Evolutionary conservation across 2,888 invertebrate genomes (phyloP), one percentile per base, ranked within the genome.

Genomic region (Brachypterus glaber): DNA sequence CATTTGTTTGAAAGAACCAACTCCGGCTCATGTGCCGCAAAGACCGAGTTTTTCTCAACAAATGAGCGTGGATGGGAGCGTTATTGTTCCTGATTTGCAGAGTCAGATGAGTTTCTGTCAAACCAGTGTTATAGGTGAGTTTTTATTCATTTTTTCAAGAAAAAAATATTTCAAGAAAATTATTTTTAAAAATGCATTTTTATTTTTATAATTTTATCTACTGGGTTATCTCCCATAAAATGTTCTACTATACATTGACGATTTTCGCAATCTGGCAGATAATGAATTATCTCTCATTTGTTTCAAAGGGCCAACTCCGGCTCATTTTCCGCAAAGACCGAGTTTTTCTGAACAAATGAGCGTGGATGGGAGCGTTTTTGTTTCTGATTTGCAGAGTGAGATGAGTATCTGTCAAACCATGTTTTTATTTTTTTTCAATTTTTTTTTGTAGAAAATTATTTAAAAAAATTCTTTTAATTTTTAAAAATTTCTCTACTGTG

Each of bases 321-420:
- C 69, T 41, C 62, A 66, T 8, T 73, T 73, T 0, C 70, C 68
- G 2, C 69, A 70, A 48, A 70, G 71, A 50, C 55, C 72, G 9
- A 47, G 40, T 37, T 57, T 53, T 45, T 53, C 51, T 14, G 45
- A 35, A 13, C 47, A 46, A 27, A 46, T 54, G 53, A 52, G 52
- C 26, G 37, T 54, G 3, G 53, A 57, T 43, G 46, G 41, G 4
- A 54, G 52, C 39, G 11, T 50, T 17, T 25, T 49, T 16, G 55
- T 56, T 5, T 54, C 55, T 3, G 71, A 73, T 50, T 71, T 73
- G 44, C 70, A 45, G 32, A 42, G 47, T 26, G 35, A 40, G 35
- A n/a, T n/a, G n/a, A n/a, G n/a, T n/a, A n/a, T n/a, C n/a, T n/a
- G n/a, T n/a, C n/a, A n/a, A n/a, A n/a, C n/a, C n/a, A n/a, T n/a